These are phyloP conservation scores for Arctia plantaginis DNA, from an alignment of 2,888 invertebrate genomes.

Conservation along the genomic window DNA sequence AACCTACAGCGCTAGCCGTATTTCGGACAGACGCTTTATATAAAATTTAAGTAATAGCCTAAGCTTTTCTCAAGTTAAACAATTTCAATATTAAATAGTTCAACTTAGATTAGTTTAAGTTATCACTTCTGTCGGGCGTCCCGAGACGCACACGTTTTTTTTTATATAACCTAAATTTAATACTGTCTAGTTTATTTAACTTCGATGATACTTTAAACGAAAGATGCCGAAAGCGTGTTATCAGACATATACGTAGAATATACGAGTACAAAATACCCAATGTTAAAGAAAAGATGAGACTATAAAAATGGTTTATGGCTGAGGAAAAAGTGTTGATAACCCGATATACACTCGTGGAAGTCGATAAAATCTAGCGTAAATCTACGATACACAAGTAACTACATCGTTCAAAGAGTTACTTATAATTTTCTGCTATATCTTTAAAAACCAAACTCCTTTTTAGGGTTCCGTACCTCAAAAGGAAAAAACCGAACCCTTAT, in stretches of 20 bases:
- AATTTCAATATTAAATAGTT: no score
- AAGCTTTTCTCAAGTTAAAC: no score
- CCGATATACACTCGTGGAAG: neutral
- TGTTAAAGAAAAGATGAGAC: neutral
- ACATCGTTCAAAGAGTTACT: neutral
- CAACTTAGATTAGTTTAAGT: no score
- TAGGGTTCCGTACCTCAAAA: no score
- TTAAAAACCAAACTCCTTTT: neutral
- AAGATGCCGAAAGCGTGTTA: neutral
- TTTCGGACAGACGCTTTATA: no score
- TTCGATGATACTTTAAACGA: no score
- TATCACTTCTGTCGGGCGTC: no score
- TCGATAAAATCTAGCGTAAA: neutral
- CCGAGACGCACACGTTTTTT: no score
- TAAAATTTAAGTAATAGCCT: no score
- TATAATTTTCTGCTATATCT: neutral
- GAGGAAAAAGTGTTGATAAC: constrained; percentile 1
- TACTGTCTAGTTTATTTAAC: neutral
- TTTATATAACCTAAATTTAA: no score
- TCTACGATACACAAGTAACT: neutral
- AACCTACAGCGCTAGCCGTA: no score
- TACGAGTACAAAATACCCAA: neutral
- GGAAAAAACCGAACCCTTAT: no score
- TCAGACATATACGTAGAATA: neutral
- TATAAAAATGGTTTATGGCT: neutral